A percentile compares a stretch with the other conserved stretches of the same genome.
Evolutionary conservation across 2,797 vertebrate species (phyloP).

Genomic region (Lutjanus campechanus): DNA sequence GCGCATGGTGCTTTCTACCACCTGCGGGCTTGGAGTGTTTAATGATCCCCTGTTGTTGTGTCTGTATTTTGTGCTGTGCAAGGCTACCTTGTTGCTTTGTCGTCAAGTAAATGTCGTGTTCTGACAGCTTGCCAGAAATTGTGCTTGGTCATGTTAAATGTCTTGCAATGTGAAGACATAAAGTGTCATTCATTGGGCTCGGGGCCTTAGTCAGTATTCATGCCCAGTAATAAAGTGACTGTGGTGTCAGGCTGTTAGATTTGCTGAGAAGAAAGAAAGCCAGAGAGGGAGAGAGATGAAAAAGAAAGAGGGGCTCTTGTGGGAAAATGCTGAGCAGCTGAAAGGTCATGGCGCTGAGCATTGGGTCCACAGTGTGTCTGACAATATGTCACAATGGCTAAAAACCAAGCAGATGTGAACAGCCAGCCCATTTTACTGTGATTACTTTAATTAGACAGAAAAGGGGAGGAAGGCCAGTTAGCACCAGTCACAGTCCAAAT

Average conservation of each 20-base stretch:
- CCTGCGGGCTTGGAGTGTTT: conserved; percentile 23
- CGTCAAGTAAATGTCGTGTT: conserved; percentile 38
- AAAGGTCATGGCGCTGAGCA: conserved; percentile 75
- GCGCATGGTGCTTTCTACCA: conserved; percentile 8
- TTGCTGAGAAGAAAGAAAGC: conserved; percentile 71
- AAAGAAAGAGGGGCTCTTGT: conserved; percentile 60
- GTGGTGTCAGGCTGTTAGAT: conserved; percentile 72
- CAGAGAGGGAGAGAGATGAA: conserved; percentile 51
- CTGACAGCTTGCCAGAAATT: conserved; percentile 65
- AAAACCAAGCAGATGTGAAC: conserved; percentile 77
- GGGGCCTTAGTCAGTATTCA: conserved; percentile 69
- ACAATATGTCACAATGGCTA: conserved; percentile 76
- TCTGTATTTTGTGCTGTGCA: conserved; percentile 41
- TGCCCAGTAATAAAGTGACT: conserved; percentile 66
- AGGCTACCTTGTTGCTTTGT: conserved; percentile 48
- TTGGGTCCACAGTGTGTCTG: conserved; percentile 71
- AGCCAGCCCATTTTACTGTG: conserved; percentile 54
- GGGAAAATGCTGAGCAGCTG: conserved; percentile 74
- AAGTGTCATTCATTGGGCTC: conserved; percentile 61
- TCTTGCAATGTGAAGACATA: conserved; percentile 60
- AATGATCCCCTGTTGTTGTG: conserved; percentile 26
- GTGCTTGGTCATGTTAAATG: conserved; percentile 75
- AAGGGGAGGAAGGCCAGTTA: conserved; percentile 43
- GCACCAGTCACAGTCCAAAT: conserved; percentile 47
- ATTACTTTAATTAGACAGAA: conserved; percentile 69